Evolutionary conservation across 2,113 vertebrate species (phyloP), one percentile per base, ranked within the genome.

Genomic region (Larimichthys polyactis): DNA sequence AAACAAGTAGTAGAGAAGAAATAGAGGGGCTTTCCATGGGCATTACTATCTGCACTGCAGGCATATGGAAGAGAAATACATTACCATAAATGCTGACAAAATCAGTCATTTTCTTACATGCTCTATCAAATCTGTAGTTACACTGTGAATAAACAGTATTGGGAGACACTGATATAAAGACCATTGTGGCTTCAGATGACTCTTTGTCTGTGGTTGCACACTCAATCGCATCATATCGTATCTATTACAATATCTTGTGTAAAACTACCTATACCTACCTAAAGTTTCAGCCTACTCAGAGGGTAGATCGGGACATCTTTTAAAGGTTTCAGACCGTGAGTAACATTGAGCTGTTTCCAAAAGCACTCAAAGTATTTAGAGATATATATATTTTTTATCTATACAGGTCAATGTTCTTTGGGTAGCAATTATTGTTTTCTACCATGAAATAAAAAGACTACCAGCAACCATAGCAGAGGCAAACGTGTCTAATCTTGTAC

Each of bases 1-100:
- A 81, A 27, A 24, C 22, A 63, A 66, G 54, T n/a, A 20, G n/a
- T 12, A 71, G 46, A 70, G 43, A 64, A 71, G 27, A 32, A 85
- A 22, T 66, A 20, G 19, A 48, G 93, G 91, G 92, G 64, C 75
- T 91, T 93, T 92, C 90, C 84, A 29, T 67, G 14, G 58, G 54
- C 40, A 63, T 67, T 80, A 49, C 29, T 78, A 8, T 76, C 11
- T 83, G 63, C 66, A 62, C 20, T 44, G 15, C 36, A 78, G 48
- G 49, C 40, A 73, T 51, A 49, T 29, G 64, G 16, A 12, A 80
- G 15, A 78, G n/a, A 46, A 62, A 20, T 27, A 57, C 78, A 62
- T 68, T 36, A 60, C 5, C 36, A 79, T 74, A 64, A 78, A 76
- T 62, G 54, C 78, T 66, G 22, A 74, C 70, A 68, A 71, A 86